Evolutionary conservation across 1,140 invertebrate genomes (phyloP), one percentile per base, ranked within the genome.

Genomic region (Eufriesea mexicana): DNA sequence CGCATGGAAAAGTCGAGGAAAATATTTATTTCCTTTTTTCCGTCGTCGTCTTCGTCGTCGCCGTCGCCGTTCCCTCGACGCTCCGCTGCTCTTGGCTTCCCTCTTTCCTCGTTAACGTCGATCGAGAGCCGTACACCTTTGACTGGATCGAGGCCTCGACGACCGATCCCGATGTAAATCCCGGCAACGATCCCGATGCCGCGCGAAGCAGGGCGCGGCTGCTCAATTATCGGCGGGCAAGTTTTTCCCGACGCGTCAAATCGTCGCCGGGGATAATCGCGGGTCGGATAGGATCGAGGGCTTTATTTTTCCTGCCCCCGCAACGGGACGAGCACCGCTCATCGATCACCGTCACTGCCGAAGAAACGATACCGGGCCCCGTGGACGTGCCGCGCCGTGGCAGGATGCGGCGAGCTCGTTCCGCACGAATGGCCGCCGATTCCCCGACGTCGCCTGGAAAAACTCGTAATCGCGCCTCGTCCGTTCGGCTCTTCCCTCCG

Each of bases 161-260:
- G 20, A 6, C 55, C 49, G 77, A 62, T 67, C 66, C 45, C 64
- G 28, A 59, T 67, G 71, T 59, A 67, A 67, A 66, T 55, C 71
- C 10, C 25, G n/a, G 12, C 20, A 10, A 49, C 47, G 59, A 16
- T n/a, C 20, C 23, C n/a, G 67, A 9, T 47, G 23, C 45, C 49
- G 7, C 23, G 14, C 12, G 16, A 6, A 14, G 12, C 68, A 23
- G 51, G 49, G 35, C 35, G 35, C 62, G 68, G 61, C 64, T 45
- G 16, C 86, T 79, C 80, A 61, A 86, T 87, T 84, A 86, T 81
- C 81, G 77, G 62, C 67, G 59, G 42, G 74, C 42, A 79, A 75
- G 72, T 87, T 87, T 87, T 87, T 84, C 84, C 76, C 80, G 84
- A 83, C 84, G 49, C 84, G 86, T 87, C 79, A 79, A 87, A 87